phyloP scores from a whole-genome alignment of 2,797 vertebrate species.

The Spinus olivaceus region DNA sequence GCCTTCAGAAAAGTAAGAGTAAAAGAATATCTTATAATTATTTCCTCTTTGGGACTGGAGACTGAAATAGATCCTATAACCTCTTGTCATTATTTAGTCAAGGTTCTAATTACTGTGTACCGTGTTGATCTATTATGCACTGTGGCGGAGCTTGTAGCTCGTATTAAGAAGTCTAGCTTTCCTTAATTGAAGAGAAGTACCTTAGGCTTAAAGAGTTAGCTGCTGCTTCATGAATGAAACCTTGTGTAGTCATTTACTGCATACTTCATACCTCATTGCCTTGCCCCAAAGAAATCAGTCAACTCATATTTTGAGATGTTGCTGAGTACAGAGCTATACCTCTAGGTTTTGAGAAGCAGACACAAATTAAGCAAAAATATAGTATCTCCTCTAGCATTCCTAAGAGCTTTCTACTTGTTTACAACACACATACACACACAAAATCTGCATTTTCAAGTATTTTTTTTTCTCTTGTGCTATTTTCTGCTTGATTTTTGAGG shows the following conservation, averaged over 20 bases:
- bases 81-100: slow-evolving; percentile 39
- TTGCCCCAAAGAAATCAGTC: not conserved
- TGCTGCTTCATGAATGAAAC: slow-evolving; percentile 47
- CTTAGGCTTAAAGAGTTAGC: not conserved
- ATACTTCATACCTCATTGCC: not conserved
- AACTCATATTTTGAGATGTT: not conserved
- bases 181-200: slow-evolving; percentile 29
- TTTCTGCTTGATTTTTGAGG: not conserved
- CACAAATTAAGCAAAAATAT: not conserved
- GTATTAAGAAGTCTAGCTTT: slow-evolving; percentile 22
- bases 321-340: not conserved
- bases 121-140: slow-evolving; percentile 1
- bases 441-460: not conserved
- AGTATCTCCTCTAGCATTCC: not conserved
- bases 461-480: not conserved
- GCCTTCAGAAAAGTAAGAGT: not conserved
- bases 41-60: not conserved
- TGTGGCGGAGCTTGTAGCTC: not conserved
- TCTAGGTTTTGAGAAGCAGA: not conserved
- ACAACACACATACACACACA: not conserved
- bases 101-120: slow-evolving; percentile 43
- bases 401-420: not conserved
- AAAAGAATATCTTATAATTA: slow-evolving; percentile 14
- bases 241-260: not conserved
- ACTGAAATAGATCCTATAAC: slow-evolving; percentile 49